These are phyloP conservation scores for Ormyrus pomaceus DNA, from an alignment of 2,888 invertebrate genomes.

Conservation along the genomic window DNA sequence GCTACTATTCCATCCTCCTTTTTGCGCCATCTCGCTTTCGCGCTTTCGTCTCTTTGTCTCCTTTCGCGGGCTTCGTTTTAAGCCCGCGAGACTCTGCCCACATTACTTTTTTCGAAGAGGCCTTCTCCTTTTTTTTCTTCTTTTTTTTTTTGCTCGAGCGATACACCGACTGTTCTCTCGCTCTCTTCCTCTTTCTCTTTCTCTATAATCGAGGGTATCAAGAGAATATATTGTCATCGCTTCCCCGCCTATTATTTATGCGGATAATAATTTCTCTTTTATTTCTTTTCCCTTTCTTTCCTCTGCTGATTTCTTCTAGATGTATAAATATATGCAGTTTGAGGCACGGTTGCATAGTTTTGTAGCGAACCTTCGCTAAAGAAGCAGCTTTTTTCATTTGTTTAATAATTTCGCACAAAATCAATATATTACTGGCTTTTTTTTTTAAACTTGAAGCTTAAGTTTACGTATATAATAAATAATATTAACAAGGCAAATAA, in stretches of 20 bases:
- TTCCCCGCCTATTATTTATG: constrained; percentile 53
- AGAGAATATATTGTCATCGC: constrained; percentile 54
- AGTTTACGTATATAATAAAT: too few relatives aligned
- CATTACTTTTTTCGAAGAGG: constrained; percentile 11
- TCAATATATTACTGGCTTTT: too few relatives aligned
- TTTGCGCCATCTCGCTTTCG: background rate
- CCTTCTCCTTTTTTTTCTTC: constrained; percentile 37
- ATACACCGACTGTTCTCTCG: constrained; percentile 16
- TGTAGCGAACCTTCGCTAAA: too few relatives aligned
- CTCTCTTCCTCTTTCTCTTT: constrained; percentile 31
- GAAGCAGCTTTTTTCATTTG: too few relatives aligned
- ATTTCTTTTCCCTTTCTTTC: constrained; percentile 40
- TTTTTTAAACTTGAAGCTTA: too few relatives aligned
- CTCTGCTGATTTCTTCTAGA: background rate
- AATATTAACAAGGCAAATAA: too few relatives aligned
- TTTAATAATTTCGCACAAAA: too few relatives aligned
- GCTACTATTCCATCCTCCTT: too few relatives aligned
- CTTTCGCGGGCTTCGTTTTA: constrained; percentile 12
- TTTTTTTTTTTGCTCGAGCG: constrained; percentile 2
- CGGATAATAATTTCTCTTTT: constrained; percentile 42
- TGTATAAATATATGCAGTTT: too few relatives aligned
- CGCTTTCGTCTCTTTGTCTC: constrained; percentile 45
- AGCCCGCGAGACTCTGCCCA: constrained; percentile 39
- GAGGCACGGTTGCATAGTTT: too few relatives aligned
- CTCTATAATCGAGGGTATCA: constrained; percentile 49